phyloP scores from a whole-genome alignment of 2,888 invertebrate species.

The Strigamia transsilvanica region DNA sequence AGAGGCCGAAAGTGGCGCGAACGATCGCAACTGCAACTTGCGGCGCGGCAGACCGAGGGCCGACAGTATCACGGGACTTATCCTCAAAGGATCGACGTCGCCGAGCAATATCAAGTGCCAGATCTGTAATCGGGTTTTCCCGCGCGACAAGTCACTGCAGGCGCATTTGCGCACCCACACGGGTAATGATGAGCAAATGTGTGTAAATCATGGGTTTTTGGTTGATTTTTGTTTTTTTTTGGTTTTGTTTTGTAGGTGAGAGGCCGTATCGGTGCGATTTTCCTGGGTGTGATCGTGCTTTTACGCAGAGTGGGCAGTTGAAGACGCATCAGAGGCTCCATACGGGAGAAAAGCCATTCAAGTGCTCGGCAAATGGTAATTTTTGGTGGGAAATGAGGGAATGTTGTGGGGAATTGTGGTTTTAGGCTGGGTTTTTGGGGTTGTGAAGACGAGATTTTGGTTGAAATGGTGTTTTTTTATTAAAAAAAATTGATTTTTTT shows the following conservation, averaged over 20 bases:
- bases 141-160: conserved; percentile 78
- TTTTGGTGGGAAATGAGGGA: too few relatives aligned
- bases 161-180: conserved; percentile 68
- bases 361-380: conserved; percentile 70
- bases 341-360: conserved; percentile 79
- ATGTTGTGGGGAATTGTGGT: too few relatives aligned
- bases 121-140: conserved; percentile 77
- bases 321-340: conserved; percentile 80
- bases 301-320: conserved; percentile 79
- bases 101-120: conserved; percentile 76
- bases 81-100: conserved; percentile 75
- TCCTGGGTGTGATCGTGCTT: conserved; percentile 75
- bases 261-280: conserved; percentile 78
- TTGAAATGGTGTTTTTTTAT: too few relatives aligned
- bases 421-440: too few relatives aligned
- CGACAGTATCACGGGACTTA: conserved; percentile 74
- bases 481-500: conserved; percentile 58
- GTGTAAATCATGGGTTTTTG: too few relatives aligned
- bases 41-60: conserved; percentile 75
- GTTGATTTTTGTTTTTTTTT: too few relatives aligned
- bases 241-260: conserved; percentile 69
- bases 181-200: conserved; percentile 62
- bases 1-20: not conserved
- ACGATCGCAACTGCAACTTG: not conserved
- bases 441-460: too few relatives aligned